Conservation (phyloP, 2,888 invertebrate genomes). For the Pycnomerus fuliginosus region DNA sequence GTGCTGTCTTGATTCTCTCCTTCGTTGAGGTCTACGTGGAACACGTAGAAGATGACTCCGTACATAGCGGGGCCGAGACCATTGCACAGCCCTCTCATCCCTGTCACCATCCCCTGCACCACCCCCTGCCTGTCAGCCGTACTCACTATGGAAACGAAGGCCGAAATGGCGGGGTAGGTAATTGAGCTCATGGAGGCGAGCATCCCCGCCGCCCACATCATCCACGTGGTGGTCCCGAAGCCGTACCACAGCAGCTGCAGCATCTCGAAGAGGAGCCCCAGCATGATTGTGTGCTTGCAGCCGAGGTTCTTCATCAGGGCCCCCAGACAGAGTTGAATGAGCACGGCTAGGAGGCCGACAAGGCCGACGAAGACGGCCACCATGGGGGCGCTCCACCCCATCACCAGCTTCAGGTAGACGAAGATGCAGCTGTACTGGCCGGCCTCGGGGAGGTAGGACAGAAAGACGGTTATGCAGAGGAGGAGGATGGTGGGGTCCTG, state of each 20-base stretch:
- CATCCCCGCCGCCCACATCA: constrained; percentile 99
- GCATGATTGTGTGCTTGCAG: constrained; percentile 95
- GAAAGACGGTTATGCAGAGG: constrained; percentile 95
- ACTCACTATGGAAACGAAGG: constrained; percentile 97
- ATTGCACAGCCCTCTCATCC: constrained; percentile 96
- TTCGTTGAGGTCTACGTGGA: constrained; percentile 95
- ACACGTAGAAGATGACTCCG: constrained; percentile 97
- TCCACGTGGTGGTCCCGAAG: constrained; percentile 94
- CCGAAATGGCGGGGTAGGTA: constrained; percentile 98
- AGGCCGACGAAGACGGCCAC: constrained; percentile 98
- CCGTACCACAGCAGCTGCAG: constrained; percentile 97
- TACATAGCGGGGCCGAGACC: constrained; percentile 98
- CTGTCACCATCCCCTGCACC: constrained; percentile 86
- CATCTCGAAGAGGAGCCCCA: constrained; percentile 95
- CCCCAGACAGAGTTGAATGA: constrained; percentile 86
- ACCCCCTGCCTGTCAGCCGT: constrained; percentile 95
- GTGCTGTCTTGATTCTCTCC: constrained; percentile 55
- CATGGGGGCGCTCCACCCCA: constrained; percentile 93
- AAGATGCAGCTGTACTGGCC: constrained; percentile 99
- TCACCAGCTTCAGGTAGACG: constrained; percentile 94
- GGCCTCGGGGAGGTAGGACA: constrained; percentile 97
- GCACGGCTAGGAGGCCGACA: constrained; percentile 93
- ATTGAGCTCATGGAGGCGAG: constrained; percentile 94
- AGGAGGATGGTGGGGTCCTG: constrained; percentile 94
- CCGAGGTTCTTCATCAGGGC: constrained; percentile 73